These are phyloP conservation scores for Diabrotica virgifera DNA, from an alignment of 1,140 invertebrate species.

Conservation along the genomic window DNA sequence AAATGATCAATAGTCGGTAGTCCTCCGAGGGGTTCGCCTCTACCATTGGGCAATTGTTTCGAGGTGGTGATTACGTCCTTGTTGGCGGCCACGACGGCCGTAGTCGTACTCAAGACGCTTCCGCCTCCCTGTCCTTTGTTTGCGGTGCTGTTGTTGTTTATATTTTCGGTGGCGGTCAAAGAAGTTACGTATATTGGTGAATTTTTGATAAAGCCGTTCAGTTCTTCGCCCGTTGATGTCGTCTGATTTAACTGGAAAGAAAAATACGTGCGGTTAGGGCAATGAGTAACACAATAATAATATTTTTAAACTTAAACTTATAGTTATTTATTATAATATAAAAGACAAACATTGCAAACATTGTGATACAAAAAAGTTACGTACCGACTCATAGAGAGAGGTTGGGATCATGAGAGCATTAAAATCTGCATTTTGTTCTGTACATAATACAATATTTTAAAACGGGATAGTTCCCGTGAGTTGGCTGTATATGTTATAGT, in stretches of 20 bases:
- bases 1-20: neutral
- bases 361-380: too few species aligned
- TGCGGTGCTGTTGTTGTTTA: slow-evolving; percentile 50
- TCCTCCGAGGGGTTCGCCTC: neutral
- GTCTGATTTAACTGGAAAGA: slow-evolving; percentile 63
- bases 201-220: slow-evolving; percentile 70
- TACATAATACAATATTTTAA: too few species aligned
- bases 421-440: too few species aligned
- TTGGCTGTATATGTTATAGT: too few species aligned
- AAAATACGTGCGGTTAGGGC: neutral
- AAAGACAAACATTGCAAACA: too few species aligned
- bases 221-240: slow-evolving; percentile 58
- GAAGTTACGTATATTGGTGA: slow-evolving; percentile 78
- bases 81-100: slow-evolving; percentile 36
- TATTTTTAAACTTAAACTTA: too few species aligned
- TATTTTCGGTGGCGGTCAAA: slow-evolving; percentile 61
- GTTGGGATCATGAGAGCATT: too few species aligned
- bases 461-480: too few species aligned
- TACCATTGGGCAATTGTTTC: slow-evolving; percentile 35
- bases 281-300: too few species aligned
- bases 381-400: too few species aligned
- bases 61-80: slow-evolving; percentile 27
- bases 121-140: slow-evolving; percentile 32
- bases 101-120: slow-evolving; percentile 37
- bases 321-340: too few species aligned